A percentile compares a stretch with the other conserved stretches of the same genome.
phyloP scores from a whole-genome alignment of 2,888 invertebrate species.

The Phymatocera aterrima region DNA sequence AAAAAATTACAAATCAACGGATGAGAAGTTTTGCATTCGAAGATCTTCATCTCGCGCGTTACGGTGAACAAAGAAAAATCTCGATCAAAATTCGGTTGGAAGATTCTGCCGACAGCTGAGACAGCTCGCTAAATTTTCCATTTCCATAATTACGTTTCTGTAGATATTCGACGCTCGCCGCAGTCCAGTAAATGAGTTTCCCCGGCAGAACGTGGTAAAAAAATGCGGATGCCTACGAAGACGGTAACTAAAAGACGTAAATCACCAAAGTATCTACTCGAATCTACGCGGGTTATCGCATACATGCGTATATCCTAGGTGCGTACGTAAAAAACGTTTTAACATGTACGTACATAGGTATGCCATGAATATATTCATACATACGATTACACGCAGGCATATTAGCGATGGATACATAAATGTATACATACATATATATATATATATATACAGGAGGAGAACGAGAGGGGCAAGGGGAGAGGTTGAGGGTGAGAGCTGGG shows the following conservation, averaged over 20 bases:
- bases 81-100: no score
- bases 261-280: not conserved
- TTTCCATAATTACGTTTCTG: no score
- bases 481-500: conserved; percentile 42
- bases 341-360: not conserved
- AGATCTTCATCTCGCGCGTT: no score
- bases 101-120: no score
- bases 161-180: no score
- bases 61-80: no score
- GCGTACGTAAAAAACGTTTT: not conserved
- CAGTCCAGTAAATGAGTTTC: no score
- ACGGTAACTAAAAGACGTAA: not conserved
- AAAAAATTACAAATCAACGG: no score
- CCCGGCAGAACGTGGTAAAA: no score
- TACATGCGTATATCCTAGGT: not conserved
- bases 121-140: no score
- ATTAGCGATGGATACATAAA: not conserved
- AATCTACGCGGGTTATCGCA: not conserved
- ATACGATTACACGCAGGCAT: not conserved
- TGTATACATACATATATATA: not conserved
- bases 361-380: not conserved
- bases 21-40: no score
- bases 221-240: no score
- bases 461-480: conserved; percentile 11
- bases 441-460: not conserved